Percentiles rank a stretch among this genome's conserved stretches.
Conservation (phyloP, 2,113 vertebrate genomes). For the Astur gentilis region DNA sequence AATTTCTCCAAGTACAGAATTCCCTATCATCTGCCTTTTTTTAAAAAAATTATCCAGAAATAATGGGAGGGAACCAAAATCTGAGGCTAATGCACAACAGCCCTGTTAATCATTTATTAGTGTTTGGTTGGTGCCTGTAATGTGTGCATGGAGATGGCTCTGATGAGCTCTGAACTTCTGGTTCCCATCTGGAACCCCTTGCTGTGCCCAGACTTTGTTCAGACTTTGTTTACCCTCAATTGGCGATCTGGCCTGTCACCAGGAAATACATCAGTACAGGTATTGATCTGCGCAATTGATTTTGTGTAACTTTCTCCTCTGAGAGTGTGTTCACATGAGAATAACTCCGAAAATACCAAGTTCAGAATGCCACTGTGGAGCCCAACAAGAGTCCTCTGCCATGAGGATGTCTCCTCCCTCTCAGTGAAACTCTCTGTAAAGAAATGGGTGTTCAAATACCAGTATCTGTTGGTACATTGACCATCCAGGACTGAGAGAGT, state of each 20-base stretch:
- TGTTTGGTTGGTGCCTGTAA: conserved; percentile 12
- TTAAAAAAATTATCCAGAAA: background rate
- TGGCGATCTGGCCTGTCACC: background rate
- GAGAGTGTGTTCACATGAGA: background rate
- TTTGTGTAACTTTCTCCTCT: conserved; percentile 3
- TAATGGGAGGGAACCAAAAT: background rate
- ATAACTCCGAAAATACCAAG: background rate
- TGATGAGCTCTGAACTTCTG: conserved; percentile 38
- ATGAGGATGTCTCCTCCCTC: background rate
- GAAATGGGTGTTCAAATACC: background rate
- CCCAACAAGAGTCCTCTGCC: background rate
- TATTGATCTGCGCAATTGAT: conserved; percentile 42
- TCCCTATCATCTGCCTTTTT: background rate
- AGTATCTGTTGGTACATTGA: background rate
- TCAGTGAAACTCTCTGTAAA: background rate
- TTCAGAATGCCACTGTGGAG: background rate
- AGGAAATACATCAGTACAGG: conserved; percentile 6
- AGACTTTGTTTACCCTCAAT: conserved; percentile 10
- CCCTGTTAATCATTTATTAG: conserved; percentile 41
- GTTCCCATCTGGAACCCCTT: conserved; percentile 35
- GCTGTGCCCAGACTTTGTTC: conserved; percentile 48
- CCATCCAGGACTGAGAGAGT: background rate
- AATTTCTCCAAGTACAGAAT: background rate
- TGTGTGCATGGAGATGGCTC: conserved; percentile 7
- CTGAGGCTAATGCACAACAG: background rate